Evolutionary conservation across 2,113 vertebrate species (phyloP), one percentile per base, ranked within the genome.

Genomic region (Ophthalmolycus amberensis): DNA sequence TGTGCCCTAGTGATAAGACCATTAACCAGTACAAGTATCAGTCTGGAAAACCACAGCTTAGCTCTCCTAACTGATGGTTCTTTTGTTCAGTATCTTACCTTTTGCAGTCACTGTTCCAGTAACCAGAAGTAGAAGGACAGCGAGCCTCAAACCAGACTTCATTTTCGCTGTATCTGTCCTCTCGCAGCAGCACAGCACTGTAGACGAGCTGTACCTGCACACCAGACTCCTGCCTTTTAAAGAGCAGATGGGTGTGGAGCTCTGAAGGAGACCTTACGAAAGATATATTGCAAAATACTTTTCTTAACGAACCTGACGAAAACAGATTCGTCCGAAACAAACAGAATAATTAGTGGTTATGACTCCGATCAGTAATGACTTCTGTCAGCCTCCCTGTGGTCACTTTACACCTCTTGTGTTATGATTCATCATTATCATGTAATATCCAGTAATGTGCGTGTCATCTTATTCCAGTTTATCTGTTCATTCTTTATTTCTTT

Each of bases 41-140:
- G 18, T 16, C 15, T 48, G 15, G 44, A 18, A 48, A 16, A 5
- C 46, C 5, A 40, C 38, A 9, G 8, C 9, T 9, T 1, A 48
- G 14, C 44, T 15, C 44, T 15, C 14, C 10, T 14, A 11, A 14
- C 42, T 14, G 42, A 15, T 5, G 14, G 14, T 46, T 46, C 3
- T 42, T 42, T 52, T 22, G 20, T 52, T n/a, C 12, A 38, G 10
- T 2, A 40, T 42, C 54, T 87, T 56, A 87, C 85, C 77, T 77
- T 18, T 48, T 3, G 3, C 67, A 6, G 71, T 29, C 18, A 71
- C 40, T n/a, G 59, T 14, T 44, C 15, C 80, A 68, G 54, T 15
- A 1, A 79, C 14, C 6, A 83, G 18, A 0, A 85, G 40, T 0
- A 88, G 70, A 16, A 68, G 27, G 22, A 85, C 5, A 5, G 29